Base-by-base conservation (phyloP, 2,797 vertebrate species). In the Huso huso region DNA sequence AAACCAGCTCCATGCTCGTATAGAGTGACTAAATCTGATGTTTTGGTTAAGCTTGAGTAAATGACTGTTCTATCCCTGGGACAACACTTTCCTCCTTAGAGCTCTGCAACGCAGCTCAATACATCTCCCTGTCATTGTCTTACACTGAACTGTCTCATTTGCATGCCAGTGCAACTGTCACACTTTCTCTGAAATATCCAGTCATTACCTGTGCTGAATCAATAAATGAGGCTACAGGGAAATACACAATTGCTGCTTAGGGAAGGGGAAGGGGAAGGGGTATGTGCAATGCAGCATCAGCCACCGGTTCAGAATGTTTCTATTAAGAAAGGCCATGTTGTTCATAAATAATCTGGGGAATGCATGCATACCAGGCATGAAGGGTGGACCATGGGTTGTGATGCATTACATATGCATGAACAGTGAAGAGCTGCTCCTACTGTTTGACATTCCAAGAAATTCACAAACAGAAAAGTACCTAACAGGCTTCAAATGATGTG, bases 111-210 rank as follows among this genome's bases (percentile, higher is more conserved):
- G 13, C 64, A 71, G 72, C 69, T 74, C 75, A 73, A 80, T 74
- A 75, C 73, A 37, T 37, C 23, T 73, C 80, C 73, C 73, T 71
- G 76, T 80, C 77, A 75, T 75, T 76, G 75, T 76, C 70, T 71
- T 68, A 75, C 76, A 72, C 71, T 72, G 73, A 76, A 76, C 61
- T 51, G 61, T 68, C 68, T 70, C 71, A 68, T 64, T 79, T 72
- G 69, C 72, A 65, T 71, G 66, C 51, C 51, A 62, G 64, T 69
- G 74, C 50, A 13, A 68, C 23, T 37, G 23, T 37, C 23, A 37
- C 64, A 60, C 71, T 66, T 60, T 71, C 13, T 55, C 60, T n/a
- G 63, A 51, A 66, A 71, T 62, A 48, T 49, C 60, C 48, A 63
- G 50, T 60, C 64, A 37, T 37, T 64, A 73, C 51, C 49, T 58